These are phyloP conservation scores for Zenarchopterus dispar DNA, from an alignment of 2,797 vertebrate species.

Conservation along the genomic window DNA sequence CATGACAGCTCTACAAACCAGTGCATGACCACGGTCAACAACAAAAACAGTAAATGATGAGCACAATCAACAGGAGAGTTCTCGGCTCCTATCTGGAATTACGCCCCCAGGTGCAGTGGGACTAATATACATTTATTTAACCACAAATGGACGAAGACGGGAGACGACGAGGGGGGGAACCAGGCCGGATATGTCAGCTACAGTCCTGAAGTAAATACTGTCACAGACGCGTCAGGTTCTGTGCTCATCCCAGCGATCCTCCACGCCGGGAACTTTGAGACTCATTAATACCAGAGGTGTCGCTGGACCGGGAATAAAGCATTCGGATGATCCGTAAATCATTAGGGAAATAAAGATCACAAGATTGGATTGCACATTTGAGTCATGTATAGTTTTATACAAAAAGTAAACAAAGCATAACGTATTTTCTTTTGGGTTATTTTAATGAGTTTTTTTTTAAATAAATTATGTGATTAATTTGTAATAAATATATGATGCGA, in stretches of 20 bases:
- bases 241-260: constrained; percentile 14
- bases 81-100: constrained; percentile 19
- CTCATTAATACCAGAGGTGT: constrained; percentile 13
- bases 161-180: constrained; percentile 34
- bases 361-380: too few species aligned
- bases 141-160: constrained; percentile 32
- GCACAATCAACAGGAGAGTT: constrained; percentile 31
- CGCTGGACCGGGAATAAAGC: too few species aligned
- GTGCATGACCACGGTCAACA: constrained; percentile 27
- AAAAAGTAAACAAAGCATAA: too few species aligned
- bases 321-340: too few species aligned
- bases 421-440: too few species aligned
- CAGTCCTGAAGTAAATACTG: neutral
- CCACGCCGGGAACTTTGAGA: constrained; percentile 35
- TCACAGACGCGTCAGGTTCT: neutral
- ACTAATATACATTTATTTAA: constrained; percentile 39
- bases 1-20: constrained; percentile 40
- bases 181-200: constrained; percentile 19
- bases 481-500: too few species aligned
- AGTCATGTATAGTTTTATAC: too few species aligned
- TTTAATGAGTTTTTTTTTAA: too few species aligned
- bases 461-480: too few species aligned
- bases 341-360: too few species aligned
- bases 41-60: constrained; percentile 30
- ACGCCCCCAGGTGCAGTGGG: constrained; percentile 23